A percentile compares a stretch with the other conserved stretches of the same genome.
These are phyloP conservation scores for Drosophila picticornis DNA, from an alignment of 2,888 invertebrate genomes.

Conservation along the genomic window DNA sequence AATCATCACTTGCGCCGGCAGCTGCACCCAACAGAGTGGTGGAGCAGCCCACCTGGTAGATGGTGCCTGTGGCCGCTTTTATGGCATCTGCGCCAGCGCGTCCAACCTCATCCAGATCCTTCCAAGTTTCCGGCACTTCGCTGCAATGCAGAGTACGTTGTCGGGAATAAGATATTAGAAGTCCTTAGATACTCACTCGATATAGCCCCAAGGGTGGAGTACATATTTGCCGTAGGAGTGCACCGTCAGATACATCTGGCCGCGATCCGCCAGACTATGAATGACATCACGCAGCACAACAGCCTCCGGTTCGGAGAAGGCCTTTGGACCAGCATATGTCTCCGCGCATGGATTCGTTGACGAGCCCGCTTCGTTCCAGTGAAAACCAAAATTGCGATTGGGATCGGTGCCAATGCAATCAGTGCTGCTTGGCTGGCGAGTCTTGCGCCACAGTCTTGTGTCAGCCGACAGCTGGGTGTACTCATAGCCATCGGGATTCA, in stretches of 20 bases:
- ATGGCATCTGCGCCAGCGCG: slow-evolving; percentile 82
- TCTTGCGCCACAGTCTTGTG: slow-evolving; percentile 86
- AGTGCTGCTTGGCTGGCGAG: slow-evolving; percentile 82
- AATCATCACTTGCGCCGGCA: slow-evolving; percentile 88
- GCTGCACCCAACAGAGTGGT: slow-evolving; percentile 85
- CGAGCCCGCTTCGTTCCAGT: slow-evolving; percentile 86
- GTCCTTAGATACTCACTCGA: slow-evolving; percentile 47
- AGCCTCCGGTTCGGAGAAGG: slow-evolving; percentile 89
- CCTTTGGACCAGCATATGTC: slow-evolving; percentile 86
- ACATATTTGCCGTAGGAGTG: slow-evolving; percentile 76
- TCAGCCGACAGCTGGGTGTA: slow-evolving; percentile 85
- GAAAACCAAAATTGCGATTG: slow-evolving; percentile 88
- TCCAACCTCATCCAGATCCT: slow-evolving; percentile 83
- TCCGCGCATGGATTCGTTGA: slow-evolving; percentile 86
- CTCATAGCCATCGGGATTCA: slow-evolving; percentile 90
- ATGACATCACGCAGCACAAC: slow-evolving; percentile 87
- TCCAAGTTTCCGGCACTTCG: slow-evolving; percentile 84
- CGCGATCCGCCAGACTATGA: slow-evolving; percentile 80
- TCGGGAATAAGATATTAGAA: fast-evolving
- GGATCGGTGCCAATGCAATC: slow-evolving; percentile 86
- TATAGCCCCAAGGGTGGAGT: slow-evolving; percentile 80
- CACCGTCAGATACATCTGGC: slow-evolving; percentile 85
- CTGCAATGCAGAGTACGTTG: slow-evolving; percentile 39
- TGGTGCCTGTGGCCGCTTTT: slow-evolving; percentile 69
- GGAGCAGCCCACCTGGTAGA: slow-evolving; percentile 81